A percentile compares a stretch with the other conserved stretches of the same genome.
Evolutionary conservation across 2,888 invertebrate species (phyloP).

Genomic region (Nowickia ferox): DNA sequence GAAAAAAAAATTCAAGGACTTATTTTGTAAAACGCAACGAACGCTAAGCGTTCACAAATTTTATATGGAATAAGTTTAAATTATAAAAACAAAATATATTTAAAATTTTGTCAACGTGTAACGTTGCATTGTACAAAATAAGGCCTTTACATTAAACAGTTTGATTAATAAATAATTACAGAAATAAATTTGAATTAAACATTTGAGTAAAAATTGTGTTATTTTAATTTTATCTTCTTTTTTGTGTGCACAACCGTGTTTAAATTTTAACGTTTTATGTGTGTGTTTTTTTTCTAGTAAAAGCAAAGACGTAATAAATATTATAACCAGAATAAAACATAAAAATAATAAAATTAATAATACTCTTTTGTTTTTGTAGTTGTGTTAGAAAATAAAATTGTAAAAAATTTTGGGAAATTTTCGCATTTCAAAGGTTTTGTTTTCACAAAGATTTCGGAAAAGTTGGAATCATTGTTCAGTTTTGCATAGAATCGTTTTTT

Average conservation of each 20-base stretch:
- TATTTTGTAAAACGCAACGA: too few relatives aligned
- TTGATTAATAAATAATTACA: slow-evolving; percentile 7
- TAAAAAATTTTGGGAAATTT: background rate
- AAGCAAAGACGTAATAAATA: background rate
- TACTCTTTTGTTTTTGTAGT: slow-evolving; percentile 52
- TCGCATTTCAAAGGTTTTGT: background rate
- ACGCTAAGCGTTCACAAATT: too few relatives aligned
- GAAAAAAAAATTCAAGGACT: background rate
- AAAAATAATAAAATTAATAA: slow-evolving; percentile 52
- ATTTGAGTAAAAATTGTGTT: slow-evolving; percentile 46
- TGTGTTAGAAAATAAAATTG: slow-evolving; percentile 21
- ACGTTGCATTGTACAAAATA: too few relatives aligned
- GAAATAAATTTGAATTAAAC: slow-evolving; percentile 31
- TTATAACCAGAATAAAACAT: slow-evolving; percentile 23
- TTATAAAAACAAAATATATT: too few relatives aligned
- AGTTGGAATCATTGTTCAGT: background rate
- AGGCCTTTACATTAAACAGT: background rate
- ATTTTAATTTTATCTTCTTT: slow-evolving; percentile 29
- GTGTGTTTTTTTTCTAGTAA: slow-evolving; percentile 27
- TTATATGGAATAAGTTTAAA: too few relatives aligned
- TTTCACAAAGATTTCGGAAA: background rate
- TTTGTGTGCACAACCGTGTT: slow-evolving; percentile 62
- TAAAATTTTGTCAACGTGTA: too few relatives aligned
- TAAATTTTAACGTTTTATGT: slow-evolving; percentile 18
- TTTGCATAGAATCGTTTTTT: slow-evolving; percentile 8